Percentiles rank a stretch among this genome's conserved stretches.
phyloP scores from a whole-genome alignment of 2,113 vertebrate species.

The Ageneiosus marmoratus region DNA sequence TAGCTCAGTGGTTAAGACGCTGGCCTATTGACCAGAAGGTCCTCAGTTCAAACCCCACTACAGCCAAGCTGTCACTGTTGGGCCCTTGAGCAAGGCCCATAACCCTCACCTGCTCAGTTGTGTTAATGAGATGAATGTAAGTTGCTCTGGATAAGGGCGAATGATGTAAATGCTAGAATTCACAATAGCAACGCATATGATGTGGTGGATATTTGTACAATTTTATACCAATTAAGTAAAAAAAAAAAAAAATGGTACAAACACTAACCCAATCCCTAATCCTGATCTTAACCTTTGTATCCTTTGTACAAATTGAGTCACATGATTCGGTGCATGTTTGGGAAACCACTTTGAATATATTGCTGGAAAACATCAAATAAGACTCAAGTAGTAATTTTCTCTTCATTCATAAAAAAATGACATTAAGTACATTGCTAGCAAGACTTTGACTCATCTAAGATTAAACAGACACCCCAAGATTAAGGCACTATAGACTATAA shows the following conservation, averaged over 20 bases:
- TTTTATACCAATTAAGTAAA: background rate
- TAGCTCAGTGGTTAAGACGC: no score
- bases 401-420: background rate
- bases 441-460: background rate
- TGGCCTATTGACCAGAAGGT: no score
- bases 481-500: constrained; percentile 14
- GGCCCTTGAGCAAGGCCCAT: no score
- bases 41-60: no score
- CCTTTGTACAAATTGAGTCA: no score
- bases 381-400: background rate
- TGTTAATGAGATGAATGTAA: no score
- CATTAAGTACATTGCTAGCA: background rate
- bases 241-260: background rate
- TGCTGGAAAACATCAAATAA: background rate
- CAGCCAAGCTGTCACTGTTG: no score
- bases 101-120: no score
- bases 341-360: background rate
- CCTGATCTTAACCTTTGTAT: background rate
- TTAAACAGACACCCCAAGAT: background rate
- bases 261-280: background rate
- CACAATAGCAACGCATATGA: background rate
- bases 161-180: background rate
- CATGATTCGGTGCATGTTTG: background rate
- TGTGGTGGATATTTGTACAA: background rate
- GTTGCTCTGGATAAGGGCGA: no score